These are phyloP conservation scores for Diabrotica undecimpunctata DNA, from an alignment of 1,140 invertebrate species.

Conservation along the genomic window DNA sequence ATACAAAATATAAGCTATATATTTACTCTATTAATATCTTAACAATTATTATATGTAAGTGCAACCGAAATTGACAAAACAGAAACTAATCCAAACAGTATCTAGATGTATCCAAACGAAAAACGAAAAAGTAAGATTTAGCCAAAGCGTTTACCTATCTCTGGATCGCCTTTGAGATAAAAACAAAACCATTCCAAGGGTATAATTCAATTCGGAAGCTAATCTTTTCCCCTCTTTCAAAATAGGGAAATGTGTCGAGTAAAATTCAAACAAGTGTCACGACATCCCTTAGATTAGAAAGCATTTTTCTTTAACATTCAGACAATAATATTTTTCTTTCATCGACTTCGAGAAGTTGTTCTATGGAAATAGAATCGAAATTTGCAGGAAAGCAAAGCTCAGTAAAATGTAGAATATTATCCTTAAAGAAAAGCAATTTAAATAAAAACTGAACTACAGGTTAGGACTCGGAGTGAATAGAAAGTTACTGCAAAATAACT, in stretches of 20 bases:
- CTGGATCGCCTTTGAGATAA: too few species aligned
- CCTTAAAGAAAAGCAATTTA: slow-evolving; percentile 34
- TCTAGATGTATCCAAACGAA: too few species aligned
- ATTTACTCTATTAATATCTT: too few species aligned
- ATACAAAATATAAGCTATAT: too few species aligned
- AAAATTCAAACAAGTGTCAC: slow-evolving; percentile 35
- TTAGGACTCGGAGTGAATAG: too few species aligned
- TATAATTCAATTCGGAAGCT: not conserved
- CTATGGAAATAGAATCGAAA: slow-evolving; percentile 5
- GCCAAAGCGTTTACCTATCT: too few species aligned
- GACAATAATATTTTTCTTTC: slow-evolving; percentile 42
- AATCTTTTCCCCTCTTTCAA: not conserved
- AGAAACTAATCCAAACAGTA: too few species aligned
- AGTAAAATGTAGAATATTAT: slow-evolving; percentile 31
- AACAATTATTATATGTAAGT: too few species aligned
- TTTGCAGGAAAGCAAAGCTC: slow-evolving; percentile 20
- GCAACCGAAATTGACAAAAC: too few species aligned
- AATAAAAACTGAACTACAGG: slow-evolving; percentile 30
- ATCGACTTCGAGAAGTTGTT: slow-evolving; percentile 27
- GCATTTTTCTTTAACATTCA: slow-evolving; percentile 28
- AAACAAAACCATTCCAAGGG: not conserved
- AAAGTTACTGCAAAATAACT: too few species aligned
- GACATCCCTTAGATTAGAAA: slow-evolving; percentile 29
- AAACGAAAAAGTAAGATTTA: too few species aligned
- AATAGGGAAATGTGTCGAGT: slow-evolving; percentile 18